These are phyloP conservation scores for Sesamia nonagrioides DNA, from an alignment of 1,140 invertebrate species.

Conservation along the genomic window DNA sequence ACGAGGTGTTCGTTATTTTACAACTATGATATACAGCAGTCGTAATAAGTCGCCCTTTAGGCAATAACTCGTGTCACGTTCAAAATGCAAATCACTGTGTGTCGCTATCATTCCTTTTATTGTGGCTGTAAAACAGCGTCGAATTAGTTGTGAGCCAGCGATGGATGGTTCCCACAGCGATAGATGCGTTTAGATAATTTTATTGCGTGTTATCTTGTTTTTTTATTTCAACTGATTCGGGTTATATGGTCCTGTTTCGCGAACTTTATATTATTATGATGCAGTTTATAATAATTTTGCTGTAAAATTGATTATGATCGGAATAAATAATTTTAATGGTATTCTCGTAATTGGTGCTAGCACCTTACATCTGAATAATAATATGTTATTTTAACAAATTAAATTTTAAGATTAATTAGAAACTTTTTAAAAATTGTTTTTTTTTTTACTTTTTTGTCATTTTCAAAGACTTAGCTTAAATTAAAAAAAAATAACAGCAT, in stretches of 20 bases:
- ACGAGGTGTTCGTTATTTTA: constrained; percentile 51
- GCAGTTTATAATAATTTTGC: constrained; percentile 13
- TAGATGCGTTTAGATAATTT: constrained; percentile 48
- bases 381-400: not conserved
- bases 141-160: constrained; percentile 53
- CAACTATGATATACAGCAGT: constrained; percentile 59
- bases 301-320: constrained; percentile 7
- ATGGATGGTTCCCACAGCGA: constrained; percentile 52
- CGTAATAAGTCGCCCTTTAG: constrained; percentile 43
- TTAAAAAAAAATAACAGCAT: not conserved
- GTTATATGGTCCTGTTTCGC: constrained; percentile 28
- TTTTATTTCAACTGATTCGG: not conserved
- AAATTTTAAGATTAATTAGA: not conserved
- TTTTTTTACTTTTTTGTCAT: not conserved
- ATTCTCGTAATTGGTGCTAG: not conserved
- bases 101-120: constrained; percentile 62
- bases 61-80: constrained; percentile 46
- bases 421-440: too few relatives aligned
- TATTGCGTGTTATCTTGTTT: constrained; percentile 38
- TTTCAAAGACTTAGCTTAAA: not conserved
- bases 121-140: constrained; percentile 54
- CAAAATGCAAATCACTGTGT: constrained; percentile 64
- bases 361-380: not conserved
- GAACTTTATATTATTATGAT: constrained; percentile 28
- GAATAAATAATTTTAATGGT: constrained; percentile 1